A percentile compares a stretch with the other conserved stretches of the same genome.
Conservation (phyloP, 2,797 vertebrate species). For the Aulostomus chinensis region DNA sequence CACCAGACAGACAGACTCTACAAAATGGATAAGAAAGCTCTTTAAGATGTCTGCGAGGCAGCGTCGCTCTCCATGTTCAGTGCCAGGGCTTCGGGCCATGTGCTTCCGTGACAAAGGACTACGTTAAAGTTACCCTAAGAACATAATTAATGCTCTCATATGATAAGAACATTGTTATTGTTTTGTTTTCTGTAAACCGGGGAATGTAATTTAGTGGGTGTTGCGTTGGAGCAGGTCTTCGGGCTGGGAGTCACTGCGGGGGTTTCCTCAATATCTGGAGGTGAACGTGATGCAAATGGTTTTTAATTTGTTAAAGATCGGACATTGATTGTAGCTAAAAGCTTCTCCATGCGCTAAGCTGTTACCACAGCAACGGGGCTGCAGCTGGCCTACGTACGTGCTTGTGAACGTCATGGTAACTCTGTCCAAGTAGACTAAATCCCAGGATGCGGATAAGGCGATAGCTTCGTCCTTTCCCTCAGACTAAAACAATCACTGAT, state of each 20-base stretch:
- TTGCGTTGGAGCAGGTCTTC: conserved; percentile 53
- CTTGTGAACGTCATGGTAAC: too few species aligned
- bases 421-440: too few species aligned
- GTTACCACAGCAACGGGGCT: too few species aligned
- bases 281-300: too few species aligned
- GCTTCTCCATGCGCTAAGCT: too few species aligned
- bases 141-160: conserved; percentile 59
- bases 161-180: conserved; percentile 36
- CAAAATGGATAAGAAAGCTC: neutral
- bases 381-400: too few species aligned
- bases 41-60: neutral
- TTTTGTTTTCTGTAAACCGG: conserved; percentile 55
- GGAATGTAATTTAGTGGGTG: conserved; percentile 61
- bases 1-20: neutral
- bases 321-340: too few species aligned
- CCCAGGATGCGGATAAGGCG: too few species aligned
- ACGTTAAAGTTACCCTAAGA: conserved; percentile 30
- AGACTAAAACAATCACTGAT: too few species aligned
- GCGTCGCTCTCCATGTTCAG: conserved; percentile 4
- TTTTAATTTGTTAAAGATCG: too few species aligned
- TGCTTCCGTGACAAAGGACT: conserved; percentile 42
- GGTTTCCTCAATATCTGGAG: conserved; percentile 21
- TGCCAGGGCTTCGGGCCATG: too few species aligned
- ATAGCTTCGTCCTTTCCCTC: too few species aligned
- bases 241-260: conserved; percentile 21